Evolutionary conservation across 92 coral and sea anemone species (phyloP).

Genomic region (Actinernus sp.): DNA sequence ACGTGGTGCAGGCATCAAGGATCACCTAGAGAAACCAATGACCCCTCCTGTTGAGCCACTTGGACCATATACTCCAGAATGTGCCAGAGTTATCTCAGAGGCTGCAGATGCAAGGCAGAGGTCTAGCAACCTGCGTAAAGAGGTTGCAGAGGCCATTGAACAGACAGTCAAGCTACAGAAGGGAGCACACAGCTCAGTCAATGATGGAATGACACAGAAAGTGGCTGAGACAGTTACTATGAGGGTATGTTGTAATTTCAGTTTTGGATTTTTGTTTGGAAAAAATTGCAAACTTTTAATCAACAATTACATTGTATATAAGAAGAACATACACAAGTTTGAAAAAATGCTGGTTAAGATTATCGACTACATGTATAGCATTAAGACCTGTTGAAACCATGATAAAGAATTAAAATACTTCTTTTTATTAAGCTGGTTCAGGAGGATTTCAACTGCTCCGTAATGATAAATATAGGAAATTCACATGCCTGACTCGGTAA

Average conservation of each 20-base stretch:
- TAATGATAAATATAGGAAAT: too few relatives aligned
- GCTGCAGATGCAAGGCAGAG: constrained; percentile 93
- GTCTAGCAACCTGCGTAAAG: constrained; percentile 81
- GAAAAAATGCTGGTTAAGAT: too few relatives aligned
- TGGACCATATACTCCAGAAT: constrained; percentile 99
- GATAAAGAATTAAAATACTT: too few relatives aligned
- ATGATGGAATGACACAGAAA: constrained; percentile 98
- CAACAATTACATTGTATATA: too few relatives aligned
- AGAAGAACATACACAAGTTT: too few relatives aligned
- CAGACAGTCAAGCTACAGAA: constrained; percentile 93
- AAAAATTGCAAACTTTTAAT: too few relatives aligned
- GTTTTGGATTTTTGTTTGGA: too few relatives aligned
- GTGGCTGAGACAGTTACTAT: constrained; percentile 98
- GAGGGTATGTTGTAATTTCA: constrained; percentile 82
- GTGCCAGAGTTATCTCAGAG: constrained; percentile 88
- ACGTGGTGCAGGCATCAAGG: constrained; percentile 93
- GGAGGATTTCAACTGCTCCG: too few relatives aligned
- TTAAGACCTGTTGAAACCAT: too few relatives aligned
- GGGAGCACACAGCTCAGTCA: constrained; percentile 94
- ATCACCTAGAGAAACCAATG: constrained; percentile 89
- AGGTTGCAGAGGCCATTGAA: constrained; percentile 95
- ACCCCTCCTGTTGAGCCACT: constrained; percentile 95
- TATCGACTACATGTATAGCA: too few relatives aligned
- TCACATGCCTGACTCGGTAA: too few relatives aligned
- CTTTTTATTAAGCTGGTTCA: too few relatives aligned